Evolutionary conservation across 2,113 vertebrate genomes (phyloP).

Genomic region (Taurulus bubalis): DNA sequence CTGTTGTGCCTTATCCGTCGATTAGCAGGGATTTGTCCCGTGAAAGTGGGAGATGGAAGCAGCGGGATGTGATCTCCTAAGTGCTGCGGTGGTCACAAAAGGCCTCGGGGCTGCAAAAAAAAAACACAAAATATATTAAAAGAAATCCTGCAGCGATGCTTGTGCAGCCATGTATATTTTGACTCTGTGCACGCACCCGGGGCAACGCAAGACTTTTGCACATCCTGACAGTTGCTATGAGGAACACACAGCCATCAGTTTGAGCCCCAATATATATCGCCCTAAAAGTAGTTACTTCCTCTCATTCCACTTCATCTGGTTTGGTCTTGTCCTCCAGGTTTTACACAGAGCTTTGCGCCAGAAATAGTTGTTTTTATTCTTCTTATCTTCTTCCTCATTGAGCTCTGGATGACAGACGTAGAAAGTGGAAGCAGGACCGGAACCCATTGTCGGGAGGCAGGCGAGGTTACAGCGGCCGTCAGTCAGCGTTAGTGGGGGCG

Average conservation of each 20-base stretch:
- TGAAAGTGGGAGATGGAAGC: constrained; percentile 35
- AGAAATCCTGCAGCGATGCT: constrained; percentile 3
- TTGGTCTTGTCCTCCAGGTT: constrained; percentile 30
- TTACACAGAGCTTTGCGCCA: constrained; percentile 35
- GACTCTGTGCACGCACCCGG: constrained; percentile 11
- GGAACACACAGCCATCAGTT: constrained; percentile 33
- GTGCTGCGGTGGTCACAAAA: constrained; percentile 30
- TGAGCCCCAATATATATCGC: constrained; percentile 7
- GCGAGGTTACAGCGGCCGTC: constrained; percentile 65
- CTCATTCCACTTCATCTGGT: constrained; percentile 26
- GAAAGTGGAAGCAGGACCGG: constrained; percentile 50
- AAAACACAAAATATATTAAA: neutral
- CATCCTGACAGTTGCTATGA: constrained; percentile 36
- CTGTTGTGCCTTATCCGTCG: constrained; percentile 62
- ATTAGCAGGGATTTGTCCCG: constrained; percentile 70
- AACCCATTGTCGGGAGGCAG: constrained; percentile 63
- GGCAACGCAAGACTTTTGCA: constrained; percentile 32
- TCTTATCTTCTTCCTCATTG: neutral
- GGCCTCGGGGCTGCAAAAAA: constrained; percentile 9
- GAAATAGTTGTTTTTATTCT: constrained; percentile 32
- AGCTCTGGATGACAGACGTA: constrained; percentile 62
- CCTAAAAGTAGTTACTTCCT: constrained; percentile 26
- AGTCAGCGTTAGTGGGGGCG: constrained; percentile 70
- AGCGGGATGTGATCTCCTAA: constrained; percentile 36
- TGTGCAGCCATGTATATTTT: constrained; percentile 23